Percentiles rank a stretch among this genome's conserved stretches.
phyloP scores from a whole-genome alignment of 1,140 invertebrate species.

The Nomia melanderi region DNA sequence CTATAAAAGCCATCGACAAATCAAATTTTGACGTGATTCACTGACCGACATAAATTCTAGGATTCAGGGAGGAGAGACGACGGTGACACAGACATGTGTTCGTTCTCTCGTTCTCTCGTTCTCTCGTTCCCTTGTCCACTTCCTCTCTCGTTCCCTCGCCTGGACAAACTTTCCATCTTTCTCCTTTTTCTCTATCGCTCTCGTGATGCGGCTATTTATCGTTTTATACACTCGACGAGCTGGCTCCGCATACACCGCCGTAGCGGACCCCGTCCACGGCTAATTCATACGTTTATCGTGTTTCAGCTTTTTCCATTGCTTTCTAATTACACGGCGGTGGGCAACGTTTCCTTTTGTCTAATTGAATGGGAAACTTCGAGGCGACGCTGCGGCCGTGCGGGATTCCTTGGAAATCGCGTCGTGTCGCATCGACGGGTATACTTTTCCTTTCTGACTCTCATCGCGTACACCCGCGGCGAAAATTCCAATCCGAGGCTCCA shows the following conservation, averaged over 20 bases:
- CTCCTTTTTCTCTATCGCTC: constrained; percentile 47
- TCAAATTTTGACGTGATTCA: constrained; percentile 82
- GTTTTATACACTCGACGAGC: constrained; percentile 70
- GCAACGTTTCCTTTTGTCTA: no score
- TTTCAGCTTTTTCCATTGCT: not conserved
- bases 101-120: constrained; percentile 49
- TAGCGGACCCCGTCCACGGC: constrained; percentile 49
- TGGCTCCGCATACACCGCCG: constrained; percentile 66
- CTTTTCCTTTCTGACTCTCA: constrained; percentile 18
- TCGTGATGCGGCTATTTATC: constrained; percentile 72
- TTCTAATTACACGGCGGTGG: not conserved
- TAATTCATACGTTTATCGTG: constrained; percentile 39
- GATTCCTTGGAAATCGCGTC: no score
- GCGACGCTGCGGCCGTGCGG: no score
- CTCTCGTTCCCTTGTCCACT: constrained; percentile 54
- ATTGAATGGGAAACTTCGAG: no score
- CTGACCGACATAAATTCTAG: constrained; percentile 79
- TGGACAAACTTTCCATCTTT: constrained; percentile 23
- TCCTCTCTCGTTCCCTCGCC: constrained; percentile 45
- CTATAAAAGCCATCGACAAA: constrained; percentile 82
- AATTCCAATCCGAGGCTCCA: constrained; percentile 60
- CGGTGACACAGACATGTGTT: constrained; percentile 80
- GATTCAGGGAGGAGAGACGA: constrained; percentile 75
- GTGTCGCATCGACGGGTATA: no score
- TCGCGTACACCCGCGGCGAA: constrained; percentile 62